Evolutionary conservation across 2,888 invertebrate genomes (phyloP).

Genomic region (Perizoma affinitatum): DNA sequence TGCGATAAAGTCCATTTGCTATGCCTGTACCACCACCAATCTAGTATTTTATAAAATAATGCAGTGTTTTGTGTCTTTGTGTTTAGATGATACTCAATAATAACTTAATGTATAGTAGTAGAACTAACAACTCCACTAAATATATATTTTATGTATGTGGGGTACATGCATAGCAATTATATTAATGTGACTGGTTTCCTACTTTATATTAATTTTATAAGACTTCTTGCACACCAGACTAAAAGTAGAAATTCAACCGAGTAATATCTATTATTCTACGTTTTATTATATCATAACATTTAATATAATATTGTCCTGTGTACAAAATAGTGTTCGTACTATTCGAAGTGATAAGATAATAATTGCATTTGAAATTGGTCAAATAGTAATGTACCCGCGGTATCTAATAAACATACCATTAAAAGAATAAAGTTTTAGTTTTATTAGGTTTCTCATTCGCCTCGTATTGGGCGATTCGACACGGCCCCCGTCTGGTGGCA

Average conservation of each 20-base stretch:
- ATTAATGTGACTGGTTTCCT: constrained; percentile 10
- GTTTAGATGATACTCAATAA: constrained; percentile 17
- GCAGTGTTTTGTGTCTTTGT: constrained; percentile 1
- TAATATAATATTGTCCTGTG: constrained; percentile 66
- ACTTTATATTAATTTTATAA: constrained; percentile 23
- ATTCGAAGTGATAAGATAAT: constrained; percentile 70
- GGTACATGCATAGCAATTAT: constrained; percentile 27
- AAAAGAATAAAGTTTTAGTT: constrained; percentile 50
- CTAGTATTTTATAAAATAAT: background rate
- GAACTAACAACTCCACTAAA: constrained; percentile 10
- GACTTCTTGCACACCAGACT: constrained; percentile 57
- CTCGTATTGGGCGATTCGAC: constrained; percentile 38
- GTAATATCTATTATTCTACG: constrained; percentile 37
- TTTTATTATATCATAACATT: constrained; percentile 44
- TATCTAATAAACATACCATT: constrained; percentile 76
- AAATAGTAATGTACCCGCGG: constrained; percentile 75
- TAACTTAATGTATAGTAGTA: background rate
- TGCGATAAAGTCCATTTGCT: constrained; percentile 7
- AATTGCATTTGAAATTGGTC: constrained; percentile 77
- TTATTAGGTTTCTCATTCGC: constrained; percentile 42
- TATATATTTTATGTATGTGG: constrained; percentile 12
- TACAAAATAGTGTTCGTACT: constrained; percentile 71
- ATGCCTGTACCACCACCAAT: constrained; percentile 18
- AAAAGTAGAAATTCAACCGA: constrained; percentile 60
- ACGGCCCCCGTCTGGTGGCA: constrained; percentile 14